Conservation (phyloP, 2,113 vertebrate species). For the Guaruba guarouba region DNA sequence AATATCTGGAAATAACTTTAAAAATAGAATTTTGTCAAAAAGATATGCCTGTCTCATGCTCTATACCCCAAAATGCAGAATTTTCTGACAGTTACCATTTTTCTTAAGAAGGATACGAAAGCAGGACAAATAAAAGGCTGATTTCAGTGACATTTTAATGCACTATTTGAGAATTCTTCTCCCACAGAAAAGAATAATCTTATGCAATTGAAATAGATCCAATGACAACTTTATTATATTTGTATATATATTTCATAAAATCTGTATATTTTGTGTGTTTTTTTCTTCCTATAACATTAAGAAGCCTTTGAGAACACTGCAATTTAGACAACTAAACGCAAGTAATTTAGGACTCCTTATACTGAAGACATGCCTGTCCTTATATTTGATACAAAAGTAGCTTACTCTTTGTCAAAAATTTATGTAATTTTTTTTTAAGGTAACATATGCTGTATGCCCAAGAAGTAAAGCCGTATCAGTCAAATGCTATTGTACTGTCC, state of each 20-base stretch:
- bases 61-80: neutral
- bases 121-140: neutral
- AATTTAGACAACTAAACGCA: conserved; percentile 25
- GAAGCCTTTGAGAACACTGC: conserved; percentile 24
- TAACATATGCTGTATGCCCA: neutral
- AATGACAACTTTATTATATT: neutral
- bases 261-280: neutral
- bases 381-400: neutral
- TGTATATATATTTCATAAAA: neutral
- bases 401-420: neutral
- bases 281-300: neutral
- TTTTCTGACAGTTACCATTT: neutral
- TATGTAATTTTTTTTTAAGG: neutral
- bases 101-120: neutral
- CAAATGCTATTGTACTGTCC: neutral
- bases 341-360: conserved; percentile 8
- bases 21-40: neutral
- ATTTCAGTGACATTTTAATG: neutral
- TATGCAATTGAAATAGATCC: neutral
- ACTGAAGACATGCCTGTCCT: neutral
- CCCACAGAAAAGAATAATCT: neutral
- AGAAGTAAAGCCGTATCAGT: neutral
- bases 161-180: neutral
- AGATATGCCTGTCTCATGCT: neutral
- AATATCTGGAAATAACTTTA: neutral